Conservation (phyloP, 2,797 vertebrate species). For the Mycteria americana region DNA sequence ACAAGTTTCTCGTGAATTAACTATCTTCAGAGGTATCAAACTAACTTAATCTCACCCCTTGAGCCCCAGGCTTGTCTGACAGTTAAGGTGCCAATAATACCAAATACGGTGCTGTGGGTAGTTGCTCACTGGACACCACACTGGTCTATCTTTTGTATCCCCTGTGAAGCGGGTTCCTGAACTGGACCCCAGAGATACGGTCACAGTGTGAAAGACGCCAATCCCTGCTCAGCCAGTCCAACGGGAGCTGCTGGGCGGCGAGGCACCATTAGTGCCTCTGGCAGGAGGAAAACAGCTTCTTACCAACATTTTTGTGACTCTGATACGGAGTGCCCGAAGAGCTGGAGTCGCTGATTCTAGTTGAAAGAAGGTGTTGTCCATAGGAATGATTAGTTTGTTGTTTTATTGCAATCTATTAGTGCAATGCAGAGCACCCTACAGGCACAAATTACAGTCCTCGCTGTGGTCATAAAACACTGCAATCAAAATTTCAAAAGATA, state of each 20-base stretch:
- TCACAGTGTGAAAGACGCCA: neutral
- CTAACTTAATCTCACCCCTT: neutral
- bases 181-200: neutral
- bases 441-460: slow-evolving; percentile 20
- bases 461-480: slow-evolving; percentile 6
- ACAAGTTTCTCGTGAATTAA: fast-evolving
- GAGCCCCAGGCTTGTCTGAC: neutral
- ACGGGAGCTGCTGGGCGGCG: neutral
- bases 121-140: neutral
- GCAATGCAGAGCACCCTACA: slow-evolving; percentile 17
- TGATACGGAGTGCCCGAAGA: neutral
- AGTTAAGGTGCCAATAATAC: neutral
- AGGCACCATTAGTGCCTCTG: neutral
- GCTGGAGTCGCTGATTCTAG: neutral
- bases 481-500: slow-evolving; percentile 52
- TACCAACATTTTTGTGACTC: neutral
- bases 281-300: neutral
- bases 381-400: neutral
- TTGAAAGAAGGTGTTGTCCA: neutral
- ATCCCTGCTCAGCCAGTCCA: neutral
- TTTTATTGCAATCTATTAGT: neutral
- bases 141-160: neutral
- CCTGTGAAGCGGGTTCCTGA: neutral
- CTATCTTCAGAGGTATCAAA: neutral
- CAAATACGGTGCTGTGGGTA: neutral